These are phyloP conservation scores for Falco biarmicus DNA, from an alignment of 2,797 vertebrate genomes.

Conservation along the genomic window DNA sequence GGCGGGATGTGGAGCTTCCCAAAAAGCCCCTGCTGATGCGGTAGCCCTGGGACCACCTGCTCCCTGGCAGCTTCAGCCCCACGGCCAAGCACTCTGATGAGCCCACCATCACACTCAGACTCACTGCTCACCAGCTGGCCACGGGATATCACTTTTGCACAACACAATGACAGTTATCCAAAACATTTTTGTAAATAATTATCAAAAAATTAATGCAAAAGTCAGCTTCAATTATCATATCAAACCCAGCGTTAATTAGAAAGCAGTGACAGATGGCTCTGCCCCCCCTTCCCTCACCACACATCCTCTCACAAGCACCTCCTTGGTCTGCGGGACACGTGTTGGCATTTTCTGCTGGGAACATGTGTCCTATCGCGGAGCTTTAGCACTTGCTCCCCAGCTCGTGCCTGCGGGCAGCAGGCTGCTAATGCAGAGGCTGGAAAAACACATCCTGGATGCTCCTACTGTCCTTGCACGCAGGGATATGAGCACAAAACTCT, in stretches of 20 bases:
- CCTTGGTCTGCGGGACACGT: background rate
- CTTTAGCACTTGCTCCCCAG: accelerated
- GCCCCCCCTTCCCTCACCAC: accelerated
- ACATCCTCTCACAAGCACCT: background rate
- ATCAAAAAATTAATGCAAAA: constrained; percentile 9
- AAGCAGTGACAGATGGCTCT: background rate
- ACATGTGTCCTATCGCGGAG: background rate
- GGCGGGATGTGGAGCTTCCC: background rate
- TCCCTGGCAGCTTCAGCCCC: background rate
- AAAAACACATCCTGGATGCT: background rate
- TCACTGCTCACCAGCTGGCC: background rate
- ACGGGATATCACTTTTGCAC: background rate
- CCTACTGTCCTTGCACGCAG: background rate
- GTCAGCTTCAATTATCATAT: constrained; percentile 28
- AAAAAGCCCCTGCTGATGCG: background rate
- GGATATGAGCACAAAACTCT: background rate
- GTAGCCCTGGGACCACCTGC: background rate
- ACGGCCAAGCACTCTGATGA: background rate
- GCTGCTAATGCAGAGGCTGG: background rate
- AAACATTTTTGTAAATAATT: constrained; percentile 28
- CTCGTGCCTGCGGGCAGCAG: background rate
- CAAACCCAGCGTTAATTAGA: constrained; percentile 1
- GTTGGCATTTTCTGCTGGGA: background rate
- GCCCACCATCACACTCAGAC: background rate
- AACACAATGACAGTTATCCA: background rate